Evolutionary conservation across 37 sponge, comb jelly and placozoan species (phyloP), one percentile per base, ranked within the genome.

Genomic region (Haliclona indistincta): DNA sequence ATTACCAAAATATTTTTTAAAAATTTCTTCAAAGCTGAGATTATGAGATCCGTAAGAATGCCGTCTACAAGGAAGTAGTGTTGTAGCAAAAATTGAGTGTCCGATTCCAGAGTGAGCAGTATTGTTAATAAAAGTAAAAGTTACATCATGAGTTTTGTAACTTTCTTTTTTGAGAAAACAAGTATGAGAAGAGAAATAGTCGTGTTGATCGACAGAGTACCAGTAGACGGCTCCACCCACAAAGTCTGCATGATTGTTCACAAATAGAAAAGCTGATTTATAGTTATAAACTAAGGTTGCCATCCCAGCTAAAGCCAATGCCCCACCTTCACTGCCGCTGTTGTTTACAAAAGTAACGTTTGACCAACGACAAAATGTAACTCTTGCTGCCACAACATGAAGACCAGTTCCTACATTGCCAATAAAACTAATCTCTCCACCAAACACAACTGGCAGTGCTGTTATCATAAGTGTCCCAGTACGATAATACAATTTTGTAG

Each of bases 291-390:
- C n/a, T 20, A 78, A 26, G 1, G 22, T 5, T 28, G 68, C 56
- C 8, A 49, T 33, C 4, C 67, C 58, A 78, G 19, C 17, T 32
- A 67, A 11, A 22, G 68, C 23, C 17, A 78, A 4, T 19, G 68
- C 78, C 33, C 78, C 78, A 35, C 78, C 78, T 2, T 78, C 34
- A 4, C 7, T 51, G 4, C 78, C 78, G 8, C 2, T 53, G 54
- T 78, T 78, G 25, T 67, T 35, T n/a, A 4, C 1, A 67, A 78
- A 78, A 10, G 4, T 22, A 23, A 39, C 43, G 1, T 5, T 4
- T 34, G 78, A 47, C 10, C 52, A 49, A 44, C 1, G 1, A 3
- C 63, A 20, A 3, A 75, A 33, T 2, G 53, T 37, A 1, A 43
- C 51, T 25, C 4, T 44, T 40, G 38, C 49, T 43, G 60, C 33